A percentile compares a stretch with the other conserved stretches of the same genome.
These are phyloP conservation scores for Artibeus jamaicensis DNA, from an alignment of 2,797 vertebrate species.

Conservation along the genomic window DNA sequence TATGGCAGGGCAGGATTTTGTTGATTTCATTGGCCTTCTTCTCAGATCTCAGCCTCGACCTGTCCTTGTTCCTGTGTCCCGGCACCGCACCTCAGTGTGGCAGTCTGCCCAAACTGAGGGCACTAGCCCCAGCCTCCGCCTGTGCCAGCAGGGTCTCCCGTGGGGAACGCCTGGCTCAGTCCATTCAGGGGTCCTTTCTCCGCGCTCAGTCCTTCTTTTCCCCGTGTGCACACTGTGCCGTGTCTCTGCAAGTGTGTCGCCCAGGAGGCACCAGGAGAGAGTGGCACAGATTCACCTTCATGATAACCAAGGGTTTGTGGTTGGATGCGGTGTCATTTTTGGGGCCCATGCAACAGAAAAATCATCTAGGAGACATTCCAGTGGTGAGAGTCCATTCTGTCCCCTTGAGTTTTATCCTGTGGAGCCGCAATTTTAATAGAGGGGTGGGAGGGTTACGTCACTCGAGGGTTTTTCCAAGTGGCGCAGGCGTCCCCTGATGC, in stretches of 20 bases:
- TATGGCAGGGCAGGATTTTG: neutral
- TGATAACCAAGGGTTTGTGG: neutral
- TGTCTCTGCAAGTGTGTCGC: neutral
- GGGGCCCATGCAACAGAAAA: neutral
- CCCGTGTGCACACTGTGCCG: accelerated
- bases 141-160: neutral
- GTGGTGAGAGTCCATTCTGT: neutral
- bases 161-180: neutral
- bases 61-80: neutral
- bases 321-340: neutral
- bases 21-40: neutral
- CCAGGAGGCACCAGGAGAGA: neutral
- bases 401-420: neutral
- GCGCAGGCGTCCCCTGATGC: neutral
- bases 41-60: neutral
- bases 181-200: neutral
- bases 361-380: neutral
- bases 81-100: neutral
- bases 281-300: neutral
- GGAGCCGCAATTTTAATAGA: neutral
- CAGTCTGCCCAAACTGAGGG: neutral
- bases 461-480: neutral
- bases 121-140: neutral
- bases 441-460: neutral
- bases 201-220: neutral